Percentiles rank a stretch among this genome's conserved stretches.
Conservation (phyloP, 2,888 invertebrate species). For the Andricus quercusramuli region DNA sequence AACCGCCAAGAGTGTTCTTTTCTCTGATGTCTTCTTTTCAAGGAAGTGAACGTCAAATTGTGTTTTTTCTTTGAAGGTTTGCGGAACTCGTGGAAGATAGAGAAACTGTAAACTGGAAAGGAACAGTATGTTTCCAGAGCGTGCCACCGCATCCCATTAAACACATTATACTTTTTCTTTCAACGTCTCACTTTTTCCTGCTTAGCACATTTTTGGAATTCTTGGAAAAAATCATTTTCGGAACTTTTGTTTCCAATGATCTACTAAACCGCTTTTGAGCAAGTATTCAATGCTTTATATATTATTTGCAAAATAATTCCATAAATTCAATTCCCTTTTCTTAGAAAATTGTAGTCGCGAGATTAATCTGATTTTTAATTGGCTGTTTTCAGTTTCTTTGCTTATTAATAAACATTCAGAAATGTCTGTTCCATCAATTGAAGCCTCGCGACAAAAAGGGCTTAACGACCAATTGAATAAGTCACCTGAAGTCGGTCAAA, state of each 20-base stretch:
- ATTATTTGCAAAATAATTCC: too few relatives aligned
- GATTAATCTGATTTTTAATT: too few relatives aligned
- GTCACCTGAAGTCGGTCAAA: too few relatives aligned
- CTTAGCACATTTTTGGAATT: slow-evolving; percentile 1
- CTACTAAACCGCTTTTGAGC: too few relatives aligned
- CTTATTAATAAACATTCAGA: too few relatives aligned
- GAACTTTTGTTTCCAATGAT: not conserved
- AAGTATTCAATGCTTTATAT: too few relatives aligned
- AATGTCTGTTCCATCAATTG: too few relatives aligned
- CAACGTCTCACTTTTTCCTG: not conserved
- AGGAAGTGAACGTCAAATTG: slow-evolving; percentile 25
- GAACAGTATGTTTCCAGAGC: slow-evolving; percentile 19
- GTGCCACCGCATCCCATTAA: slow-evolving; percentile 35
- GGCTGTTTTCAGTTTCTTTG: too few relatives aligned
- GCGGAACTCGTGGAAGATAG: slow-evolving; percentile 21
- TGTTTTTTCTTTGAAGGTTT: slow-evolving; percentile 30
- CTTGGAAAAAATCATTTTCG: not conserved
- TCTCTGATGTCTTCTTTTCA: slow-evolving; percentile 22
- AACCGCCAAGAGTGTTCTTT: slow-evolving; percentile 13
- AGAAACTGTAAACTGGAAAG: slow-evolving; percentile 9
- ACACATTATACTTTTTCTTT: slow-evolving; percentile 14
- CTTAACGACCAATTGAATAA: too few relatives aligned
- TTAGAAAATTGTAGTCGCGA: too few relatives aligned
- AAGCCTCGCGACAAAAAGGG: too few relatives aligned
- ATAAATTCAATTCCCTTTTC: too few relatives aligned